These are phyloP conservation scores for Hippocampus kuda DNA, from an alignment of 2,797 vertebrate species.

Conservation along the genomic window DNA sequence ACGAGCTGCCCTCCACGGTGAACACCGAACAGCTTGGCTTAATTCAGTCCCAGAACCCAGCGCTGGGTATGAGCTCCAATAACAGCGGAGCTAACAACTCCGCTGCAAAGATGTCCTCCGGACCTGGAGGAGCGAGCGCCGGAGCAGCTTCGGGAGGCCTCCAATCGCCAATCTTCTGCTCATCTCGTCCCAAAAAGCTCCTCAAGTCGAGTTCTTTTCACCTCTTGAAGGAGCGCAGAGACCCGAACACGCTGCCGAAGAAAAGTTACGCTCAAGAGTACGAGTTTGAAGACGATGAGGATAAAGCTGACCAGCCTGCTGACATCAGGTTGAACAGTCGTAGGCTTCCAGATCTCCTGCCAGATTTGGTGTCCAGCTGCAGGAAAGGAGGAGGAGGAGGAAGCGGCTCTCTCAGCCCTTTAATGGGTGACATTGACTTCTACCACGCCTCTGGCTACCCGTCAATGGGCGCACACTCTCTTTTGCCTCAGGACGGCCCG, in stretches of 20 bases:
- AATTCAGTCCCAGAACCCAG: slow-evolving; percentile 73
- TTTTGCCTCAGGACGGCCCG: slow-evolving; percentile 73
- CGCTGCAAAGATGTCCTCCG: slow-evolving; percentile 58
- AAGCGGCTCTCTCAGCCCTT: slow-evolving; percentile 71
- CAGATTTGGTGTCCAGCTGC: slow-evolving; percentile 89
- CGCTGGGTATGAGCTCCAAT: slow-evolving; percentile 62
- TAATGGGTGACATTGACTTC: slow-evolving; percentile 85
- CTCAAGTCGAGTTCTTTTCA: slow-evolving; percentile 91
- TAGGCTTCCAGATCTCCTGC: slow-evolving; percentile 75
- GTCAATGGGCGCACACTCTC: slow-evolving; percentile 63
- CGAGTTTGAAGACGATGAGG: slow-evolving; percentile 89
- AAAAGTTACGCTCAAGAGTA: slow-evolving; percentile 95
- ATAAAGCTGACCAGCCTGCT: slow-evolving; percentile 82
- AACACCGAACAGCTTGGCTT: slow-evolving; percentile 87
- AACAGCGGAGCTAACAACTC: slow-evolving; percentile 54
- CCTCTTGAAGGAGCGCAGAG: slow-evolving; percentile 79
- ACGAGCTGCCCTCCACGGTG: slow-evolving; percentile 85
- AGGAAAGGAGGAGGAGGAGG: slow-evolving; percentile 62
- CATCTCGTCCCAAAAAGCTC: slow-evolving; percentile 89
- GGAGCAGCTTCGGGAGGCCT: slow-evolving; percentile 67
- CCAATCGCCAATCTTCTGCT: slow-evolving; percentile 85
- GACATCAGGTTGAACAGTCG: slow-evolving; percentile 88
- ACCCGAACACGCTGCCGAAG: slow-evolving; percentile 81
- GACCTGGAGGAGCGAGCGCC: slow-evolving; percentile 47
- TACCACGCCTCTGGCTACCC: slow-evolving; percentile 69